Evolutionary conservation across 2,888 invertebrate species (phyloP), one percentile per base, ranked within the genome.

Genomic region (Leptinotarsa juncta): DNA sequence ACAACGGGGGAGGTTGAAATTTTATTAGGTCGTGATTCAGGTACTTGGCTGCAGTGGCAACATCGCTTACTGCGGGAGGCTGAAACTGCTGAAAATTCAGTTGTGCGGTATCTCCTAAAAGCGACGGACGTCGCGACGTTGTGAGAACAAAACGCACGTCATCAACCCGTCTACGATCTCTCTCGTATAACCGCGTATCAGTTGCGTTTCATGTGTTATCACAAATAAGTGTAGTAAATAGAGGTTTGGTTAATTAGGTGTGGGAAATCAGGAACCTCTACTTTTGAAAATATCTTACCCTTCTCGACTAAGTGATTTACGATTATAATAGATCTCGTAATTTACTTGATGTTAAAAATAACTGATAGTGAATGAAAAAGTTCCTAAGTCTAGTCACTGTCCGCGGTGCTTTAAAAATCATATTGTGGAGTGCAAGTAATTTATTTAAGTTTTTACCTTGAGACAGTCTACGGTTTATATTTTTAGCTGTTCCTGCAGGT

Each of bases 381-480:
- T 57, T 57, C 15, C 42, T 20, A 26, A 32, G n/a, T 15, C 50
- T 1, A 48, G 4, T 23, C n/a, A 32, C 20, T 60, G 32, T 69
- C 53, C 23, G 32, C 16, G 48, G 42, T 48, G 55, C 18, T 48
- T 42, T 69, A 18, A n/a, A 15, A 55, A 32, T 18, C 55, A 14
- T 65, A 71, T 72, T 74, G 76, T 62, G 48, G 32, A 73, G 71
- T 74, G 77, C 50, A 14, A 4, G 42, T 75, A 74, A 71, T 74
- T 74, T 71, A 76, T 72, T 72, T 74, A 57, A 67, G 75, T 76
- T 79, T 71, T 77, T 76, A 80, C 81, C 81, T 81, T 82, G 80
- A 77, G 80, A 80, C 78, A 78, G 57, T 57, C 23, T 42, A n/a
- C 62, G 15, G 72, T 74, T 82, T 79, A 68, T 81, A 81, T 80